Evolutionary conservation across 1,140 invertebrate genomes (phyloP), one percentile per base, ranked within the genome.

Genomic region (Onthophagus taurus): DNA sequence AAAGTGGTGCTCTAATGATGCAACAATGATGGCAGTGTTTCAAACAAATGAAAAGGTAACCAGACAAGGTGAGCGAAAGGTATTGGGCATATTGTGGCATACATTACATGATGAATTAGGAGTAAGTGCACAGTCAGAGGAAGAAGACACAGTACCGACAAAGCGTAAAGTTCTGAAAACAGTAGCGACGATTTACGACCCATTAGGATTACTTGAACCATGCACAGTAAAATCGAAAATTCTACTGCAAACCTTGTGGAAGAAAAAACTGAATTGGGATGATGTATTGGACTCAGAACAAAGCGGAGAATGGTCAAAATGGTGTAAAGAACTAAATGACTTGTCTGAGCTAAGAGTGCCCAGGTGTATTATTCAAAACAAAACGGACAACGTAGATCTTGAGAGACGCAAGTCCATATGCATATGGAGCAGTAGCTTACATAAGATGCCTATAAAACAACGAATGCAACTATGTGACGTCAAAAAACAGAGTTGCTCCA

Each of bases 201-300:
- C 53, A 20, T 36, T 62, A 29, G 60, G 60, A 9, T 38, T 62
- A 11, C 23, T 63, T 39, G 20, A 31, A 5, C 54, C 53, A 11
- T 24, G 43, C 13, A 47, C 49, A 16, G 45, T 57, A 9, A 45
- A 7, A n/a, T 26, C 51, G 13, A 61, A 57, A 48, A 57, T 59
- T n/a, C 21, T 60, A 12, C 7, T 61, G 9, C 55, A 62, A 52
- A 33, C 51, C 34, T 18, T 61, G 18, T 62, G 59, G 55, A 4
- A 46, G 1, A 2, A 4, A 9, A 47, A 50, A 26, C 19, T 52
- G 12, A 30, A 31, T 29, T 60, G 53, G 51, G 53, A 59, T 41
- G 52, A 53, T 23, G 18, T 19, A 36, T 8, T 59, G 19, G 14
- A 14, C 4, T 48, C 49, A 19, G 19, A 4, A 16, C 9, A 35